These are phyloP conservation scores for Caenorhabditis virilis DNA, from an alignment of 2,888 invertebrate species.

Conservation along the genomic window DNA sequence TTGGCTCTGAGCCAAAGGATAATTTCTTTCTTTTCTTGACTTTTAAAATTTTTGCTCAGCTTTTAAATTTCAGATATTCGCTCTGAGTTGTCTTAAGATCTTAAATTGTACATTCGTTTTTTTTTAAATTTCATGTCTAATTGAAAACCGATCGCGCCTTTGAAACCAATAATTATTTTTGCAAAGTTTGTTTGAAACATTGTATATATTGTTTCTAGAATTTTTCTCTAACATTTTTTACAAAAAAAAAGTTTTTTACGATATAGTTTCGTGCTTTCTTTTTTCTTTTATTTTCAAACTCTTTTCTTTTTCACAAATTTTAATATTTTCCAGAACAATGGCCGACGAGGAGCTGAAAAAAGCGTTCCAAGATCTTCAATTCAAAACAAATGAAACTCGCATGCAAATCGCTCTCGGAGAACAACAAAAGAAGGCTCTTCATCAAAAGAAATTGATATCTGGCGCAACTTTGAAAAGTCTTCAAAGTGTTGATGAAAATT, in stretches of 20 bases:
- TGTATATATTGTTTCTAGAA: too few species aligned
- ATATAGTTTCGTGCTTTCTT: too few species aligned
- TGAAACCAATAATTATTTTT: too few species aligned
- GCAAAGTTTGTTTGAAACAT: too few species aligned
- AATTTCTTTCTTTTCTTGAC: constrained; percentile 14
- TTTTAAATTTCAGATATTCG: too few species aligned
- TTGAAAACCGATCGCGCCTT: too few species aligned
- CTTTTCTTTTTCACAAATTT: too few species aligned
- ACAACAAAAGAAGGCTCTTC: constrained; percentile 1
- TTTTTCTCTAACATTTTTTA: too few species aligned
- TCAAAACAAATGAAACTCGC: constrained; percentile 50
- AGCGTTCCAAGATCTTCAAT: constrained; percentile 53
- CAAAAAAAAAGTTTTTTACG: neutral
- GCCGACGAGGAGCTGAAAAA: constrained; percentile 52
- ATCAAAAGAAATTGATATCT: constrained; percentile 38
- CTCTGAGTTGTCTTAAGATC: too few species aligned
- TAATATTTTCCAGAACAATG: constrained; percentile 16
- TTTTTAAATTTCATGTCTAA: neutral
- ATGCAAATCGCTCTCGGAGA: constrained; percentile 47
- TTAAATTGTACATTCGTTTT: neutral
- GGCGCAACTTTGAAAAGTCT: constrained; percentile 33
- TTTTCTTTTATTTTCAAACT: too few species aligned
- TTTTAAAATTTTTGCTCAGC: constrained; percentile 4
- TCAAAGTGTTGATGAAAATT: constrained; percentile 13
- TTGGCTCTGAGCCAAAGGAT: constrained; percentile 29